Base-by-base conservation (phyloP, 2,888 invertebrate genomes). In the Watsonalla binaria region DNA sequence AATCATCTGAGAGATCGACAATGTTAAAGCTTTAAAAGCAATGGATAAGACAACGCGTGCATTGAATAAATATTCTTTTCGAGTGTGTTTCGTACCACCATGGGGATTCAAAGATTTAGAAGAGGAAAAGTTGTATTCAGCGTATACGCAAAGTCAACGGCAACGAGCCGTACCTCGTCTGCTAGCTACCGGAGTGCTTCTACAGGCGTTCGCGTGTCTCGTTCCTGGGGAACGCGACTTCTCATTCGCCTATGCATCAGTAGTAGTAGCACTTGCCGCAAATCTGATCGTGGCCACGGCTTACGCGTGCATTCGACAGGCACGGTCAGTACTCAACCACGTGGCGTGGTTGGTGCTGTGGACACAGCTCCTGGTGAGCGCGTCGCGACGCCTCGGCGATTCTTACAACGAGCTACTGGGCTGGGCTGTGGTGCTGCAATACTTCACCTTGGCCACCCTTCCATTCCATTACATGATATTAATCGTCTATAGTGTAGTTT, bases 341-440 rank as follows among this genome's bases (percentile, higher is more conserved):
- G 70, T 94, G 51, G 92, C 93, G 42, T 95, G 95, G 94, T 87
- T 93, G 57, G 80, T 93, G 35, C 92, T 94, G 42, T 90, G 90
- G 89, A 58, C 61, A 13, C 86, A 89, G 62, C 70, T 90, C 8
- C 63, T 89, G 46, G 60, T 80, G 52, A 80, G 81, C 66, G 80
- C 78, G 6, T 92, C 93, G 24, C 90, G 94, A 48, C 79, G 90
- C 5, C 72, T 79, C 34, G 90, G 87, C 47, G 89, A 90, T 66
- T 82, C 89, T 8, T 88, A 86, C 68, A 89, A 90, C 65, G 94
- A 95, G 78, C 92, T 93, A 58, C 91, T 96, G 5, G 95, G 95
- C 51, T 96, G 96, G 96, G 93, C 95, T 13, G 87, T 95, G 60
- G 90, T 96, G 47, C 82, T 95, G 65, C 94, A 95, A 69, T 96